These are phyloP conservation scores for Paramisgurnus dabryanus DNA, from an alignment of 2,113 vertebrate genomes.

Conservation along the genomic window DNA sequence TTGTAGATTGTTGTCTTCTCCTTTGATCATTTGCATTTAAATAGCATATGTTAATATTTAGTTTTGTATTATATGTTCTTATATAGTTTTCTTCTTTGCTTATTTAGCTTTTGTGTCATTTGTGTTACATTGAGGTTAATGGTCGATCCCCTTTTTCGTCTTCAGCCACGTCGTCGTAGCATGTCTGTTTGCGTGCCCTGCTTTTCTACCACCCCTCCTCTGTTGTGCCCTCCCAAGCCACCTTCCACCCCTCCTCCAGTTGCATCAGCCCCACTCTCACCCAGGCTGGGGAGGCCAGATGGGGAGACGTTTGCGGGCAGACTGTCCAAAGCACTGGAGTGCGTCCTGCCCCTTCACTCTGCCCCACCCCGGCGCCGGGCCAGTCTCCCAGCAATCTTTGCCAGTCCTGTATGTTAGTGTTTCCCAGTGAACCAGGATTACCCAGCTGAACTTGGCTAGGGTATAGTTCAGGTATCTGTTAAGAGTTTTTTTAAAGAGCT, in stretches of 20 bases:
- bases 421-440: constrained; percentile 61
- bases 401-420: constrained; percentile 92
- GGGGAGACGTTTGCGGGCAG: constrained; percentile 92
- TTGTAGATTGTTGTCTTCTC: neutral
- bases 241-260: constrained; percentile 85
- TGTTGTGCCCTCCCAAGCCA: constrained; percentile 72
- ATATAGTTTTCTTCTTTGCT: constrained; percentile 13
- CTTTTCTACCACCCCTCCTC: constrained; percentile 80
- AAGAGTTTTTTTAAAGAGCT: neutral
- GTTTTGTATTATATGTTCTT: neutral
- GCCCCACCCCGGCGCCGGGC: constrained; percentile 85
- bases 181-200: constrained; percentile 94
- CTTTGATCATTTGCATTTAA: neutral
- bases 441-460: constrained; percentile 24
- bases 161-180: constrained; percentile 85
- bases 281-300: constrained; percentile 77
- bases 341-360: constrained; percentile 91
- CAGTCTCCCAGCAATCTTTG: constrained; percentile 95
- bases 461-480: constrained; percentile 3
- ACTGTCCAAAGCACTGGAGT: constrained; percentile 96
- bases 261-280: constrained; percentile 79
- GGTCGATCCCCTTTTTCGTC: constrained; percentile 50
- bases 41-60: neutral
- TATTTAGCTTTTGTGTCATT: constrained; percentile 30
- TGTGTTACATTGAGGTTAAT: constrained; percentile 40